These are phyloP conservation scores for Leptinotarsa peninsularis DNA, from an alignment of 2,888 invertebrate species.

Conservation along the genomic window DNA sequence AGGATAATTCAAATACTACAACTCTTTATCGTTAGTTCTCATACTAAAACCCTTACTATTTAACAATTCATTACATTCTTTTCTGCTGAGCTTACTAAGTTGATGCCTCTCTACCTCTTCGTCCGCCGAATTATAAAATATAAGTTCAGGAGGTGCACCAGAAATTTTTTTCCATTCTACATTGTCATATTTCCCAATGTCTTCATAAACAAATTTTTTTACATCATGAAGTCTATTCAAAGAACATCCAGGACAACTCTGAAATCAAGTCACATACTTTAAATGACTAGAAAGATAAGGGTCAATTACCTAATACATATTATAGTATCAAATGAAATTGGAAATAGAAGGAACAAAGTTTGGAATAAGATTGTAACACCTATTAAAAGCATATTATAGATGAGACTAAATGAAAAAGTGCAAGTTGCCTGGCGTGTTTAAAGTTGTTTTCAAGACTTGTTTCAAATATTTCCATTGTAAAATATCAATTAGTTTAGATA, in stretches of 20 bases:
- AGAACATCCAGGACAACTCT: constrained; percentile 79
- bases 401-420: no score
- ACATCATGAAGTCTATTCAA: constrained; percentile 76
- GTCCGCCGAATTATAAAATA: constrained; percentile 71
- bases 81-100: constrained; percentile 70
- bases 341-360: background rate
- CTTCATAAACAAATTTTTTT: constrained; percentile 75
- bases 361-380: constrained; percentile 18
- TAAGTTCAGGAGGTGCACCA: constrained; percentile 75
- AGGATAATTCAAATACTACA: constrained; percentile 56
- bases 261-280: constrained; percentile 49
- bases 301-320: background rate
- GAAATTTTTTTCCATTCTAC: constrained; percentile 76
- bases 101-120: constrained; percentile 74
- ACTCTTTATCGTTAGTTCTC: constrained; percentile 64
- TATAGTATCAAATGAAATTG: background rate
- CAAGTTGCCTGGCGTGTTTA: background rate
- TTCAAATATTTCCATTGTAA: background rate
- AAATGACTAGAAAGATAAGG: background rate
- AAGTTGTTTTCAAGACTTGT: background rate
- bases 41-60: constrained; percentile 71
- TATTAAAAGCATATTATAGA: background rate
- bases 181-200: constrained; percentile 73
- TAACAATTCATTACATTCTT: constrained; percentile 77
- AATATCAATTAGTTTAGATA: background rate